A percentile compares a stretch with the other conserved stretches of the same genome.
These are phyloP conservation scores for Calycopis cecrops DNA, from an alignment of 1,140 invertebrate species.

Conservation along the genomic window DNA sequence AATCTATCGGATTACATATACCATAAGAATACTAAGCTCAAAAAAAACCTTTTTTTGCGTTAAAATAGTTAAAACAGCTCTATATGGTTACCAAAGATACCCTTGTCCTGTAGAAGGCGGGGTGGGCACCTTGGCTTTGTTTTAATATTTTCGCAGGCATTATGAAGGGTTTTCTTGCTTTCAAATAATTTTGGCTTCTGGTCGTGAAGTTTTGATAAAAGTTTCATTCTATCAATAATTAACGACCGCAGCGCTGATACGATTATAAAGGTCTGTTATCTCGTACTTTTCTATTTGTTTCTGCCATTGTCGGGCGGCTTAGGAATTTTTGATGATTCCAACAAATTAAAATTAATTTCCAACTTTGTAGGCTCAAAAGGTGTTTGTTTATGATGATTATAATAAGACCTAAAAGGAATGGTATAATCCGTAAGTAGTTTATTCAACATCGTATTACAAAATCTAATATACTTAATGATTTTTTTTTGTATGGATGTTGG, in stretches of 20 bases:
- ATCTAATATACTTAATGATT: too few relatives aligned
- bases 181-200: constrained; percentile 74
- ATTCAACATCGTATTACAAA: too few relatives aligned
- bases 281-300: constrained; percentile 14
- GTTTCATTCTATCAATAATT: constrained; percentile 75
- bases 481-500: too few relatives aligned
- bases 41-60: too few relatives aligned
- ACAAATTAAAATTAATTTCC: not conserved
- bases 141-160: constrained; percentile 75
- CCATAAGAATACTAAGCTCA: too few relatives aligned
- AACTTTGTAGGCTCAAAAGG: too few relatives aligned
- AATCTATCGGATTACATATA: too few relatives aligned
- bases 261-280: constrained; percentile 59
- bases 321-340: constrained; percentile 9
- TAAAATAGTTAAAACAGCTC: constrained; percentile 34
- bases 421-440: too few relatives aligned
- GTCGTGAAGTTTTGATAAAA: constrained; percentile 74
- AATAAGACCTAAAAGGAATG: too few relatives aligned
- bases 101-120: constrained; percentile 54
- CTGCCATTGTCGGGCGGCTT: constrained; percentile 4
- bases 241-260: constrained; percentile 67
- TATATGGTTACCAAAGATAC: constrained; percentile 37
- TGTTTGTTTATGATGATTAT: too few relatives aligned
- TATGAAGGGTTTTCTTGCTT: constrained; percentile 73
- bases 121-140: constrained; percentile 70